phyloP scores from a whole-genome alignment of 2,113 vertebrate genomes.

The Gopherus flavomarginatus region DNA sequence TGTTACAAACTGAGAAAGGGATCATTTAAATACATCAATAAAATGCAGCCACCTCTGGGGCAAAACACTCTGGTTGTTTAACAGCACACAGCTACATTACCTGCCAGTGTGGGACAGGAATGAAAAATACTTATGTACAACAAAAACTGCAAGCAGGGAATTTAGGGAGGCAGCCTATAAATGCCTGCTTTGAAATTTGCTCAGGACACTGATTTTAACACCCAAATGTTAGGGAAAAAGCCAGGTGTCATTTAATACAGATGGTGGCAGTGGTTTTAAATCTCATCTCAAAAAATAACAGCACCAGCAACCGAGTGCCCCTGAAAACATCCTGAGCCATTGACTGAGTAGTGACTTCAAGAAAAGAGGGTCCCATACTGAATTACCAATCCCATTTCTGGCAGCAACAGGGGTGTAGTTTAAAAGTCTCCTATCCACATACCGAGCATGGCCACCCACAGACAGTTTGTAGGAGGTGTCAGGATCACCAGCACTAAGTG shows the following conservation, averaged over 20 bases:
- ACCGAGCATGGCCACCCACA: neutral
- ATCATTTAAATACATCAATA: neutral
- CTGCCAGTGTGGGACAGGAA: accelerated
- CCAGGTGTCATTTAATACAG: neutral
- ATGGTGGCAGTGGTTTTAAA: constrained; percentile 7
- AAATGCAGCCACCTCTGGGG: neutral
- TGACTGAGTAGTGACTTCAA: neutral
- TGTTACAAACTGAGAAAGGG: neutral
- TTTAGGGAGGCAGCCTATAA: neutral
- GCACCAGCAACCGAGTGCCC: neutral
- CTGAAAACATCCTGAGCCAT: neutral
- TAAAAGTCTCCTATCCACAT: neutral
- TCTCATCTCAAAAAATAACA: neutral
- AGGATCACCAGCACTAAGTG: neutral
- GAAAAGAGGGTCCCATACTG: neutral
- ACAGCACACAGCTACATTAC: neutral
- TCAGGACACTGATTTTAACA: neutral
- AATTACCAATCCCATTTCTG: neutral
- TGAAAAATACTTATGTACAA: neutral
- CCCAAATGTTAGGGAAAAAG: neutral
- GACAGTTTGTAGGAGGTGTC: neutral
- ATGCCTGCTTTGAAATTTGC: constrained; percentile 10
- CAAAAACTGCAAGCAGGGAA: neutral
- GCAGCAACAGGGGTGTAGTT: neutral
- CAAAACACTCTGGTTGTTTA: neutral